phyloP scores from a whole-genome alignment of 2,113 vertebrate species.

The Nannospalax galili region DNA sequence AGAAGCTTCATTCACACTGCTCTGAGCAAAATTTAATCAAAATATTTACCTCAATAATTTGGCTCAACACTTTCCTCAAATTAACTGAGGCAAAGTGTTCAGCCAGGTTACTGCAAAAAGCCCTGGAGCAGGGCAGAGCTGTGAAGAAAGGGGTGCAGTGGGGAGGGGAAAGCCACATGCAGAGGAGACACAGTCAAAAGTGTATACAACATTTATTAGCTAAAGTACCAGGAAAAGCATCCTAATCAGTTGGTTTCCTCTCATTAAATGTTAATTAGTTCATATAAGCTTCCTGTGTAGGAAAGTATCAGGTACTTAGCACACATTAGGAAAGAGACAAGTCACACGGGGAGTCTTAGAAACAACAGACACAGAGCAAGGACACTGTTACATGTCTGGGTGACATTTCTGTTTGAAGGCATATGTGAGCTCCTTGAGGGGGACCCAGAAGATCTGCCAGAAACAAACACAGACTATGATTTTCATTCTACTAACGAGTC shows the following conservation, averaged over 20 bases:
- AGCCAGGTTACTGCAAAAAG: conserved; percentile 68
- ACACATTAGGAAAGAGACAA: conserved; percentile 89
- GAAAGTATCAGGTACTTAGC: conserved; percentile 90
- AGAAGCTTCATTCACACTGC: conserved; percentile 69
- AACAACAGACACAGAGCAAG: conserved; percentile 62
- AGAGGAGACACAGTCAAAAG: conserved; percentile 76
- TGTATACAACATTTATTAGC: conserved; percentile 90
- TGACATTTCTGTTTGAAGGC: conserved; percentile 73
- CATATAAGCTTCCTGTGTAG: conserved; percentile 90
- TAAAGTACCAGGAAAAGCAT: conserved; percentile 90
- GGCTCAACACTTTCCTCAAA: conserved; percentile 74
- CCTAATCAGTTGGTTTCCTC: conserved; percentile 93
- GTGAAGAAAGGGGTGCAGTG: neutral
- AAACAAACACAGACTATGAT: conserved; percentile 48
- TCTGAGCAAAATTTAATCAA: conserved; percentile 70
- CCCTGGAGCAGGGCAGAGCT: conserved; percentile 42
- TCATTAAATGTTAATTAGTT: conserved; percentile 93
- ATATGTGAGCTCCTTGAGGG: conserved; percentile 69
- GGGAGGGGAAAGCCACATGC: conserved; percentile 42
- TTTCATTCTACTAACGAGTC: conserved; percentile 64
- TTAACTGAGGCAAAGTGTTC: conserved; percentile 73
- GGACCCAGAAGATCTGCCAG: conserved; percentile 66
- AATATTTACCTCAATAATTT: conserved; percentile 77
- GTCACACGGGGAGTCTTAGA: conserved; percentile 81
- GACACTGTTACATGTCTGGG: conserved; percentile 29